Base-by-base conservation (phyloP, 2,888 invertebrate species). In the Furcula furcula region DNA sequence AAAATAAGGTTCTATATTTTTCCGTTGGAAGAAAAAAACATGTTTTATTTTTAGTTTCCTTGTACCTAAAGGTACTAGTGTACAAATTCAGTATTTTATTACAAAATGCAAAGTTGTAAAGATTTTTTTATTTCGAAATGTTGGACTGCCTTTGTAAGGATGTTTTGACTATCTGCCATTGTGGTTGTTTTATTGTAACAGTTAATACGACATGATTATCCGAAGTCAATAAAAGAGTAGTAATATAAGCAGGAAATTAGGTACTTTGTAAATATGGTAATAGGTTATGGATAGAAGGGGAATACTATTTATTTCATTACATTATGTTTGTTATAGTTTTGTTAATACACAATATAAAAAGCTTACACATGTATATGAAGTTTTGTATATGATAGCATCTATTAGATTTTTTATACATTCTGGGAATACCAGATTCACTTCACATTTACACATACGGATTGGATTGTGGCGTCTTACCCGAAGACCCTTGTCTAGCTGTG, bases 41-140 rank as follows among this genome's bases (percentile, higher is more conserved):
- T 33, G n/a, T 13, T 41, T 32, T 36, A 35, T 31, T 42, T 46
- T 54, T 40, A 38, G 33, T 56, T 51, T 43, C 40, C 52, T 50
- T 49, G 18, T 13, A n/a, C n/a, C n/a, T n/a, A 35, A 55, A 49
- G 58, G 52, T 41, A 49, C 33, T 36, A 45, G 46, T 60, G 56
- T 65, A 63, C 45, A 58, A 61, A 56, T 40, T 28, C 49, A 55
- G 46, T 58, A 60, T 55, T 53, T 49, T 52, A 35, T 38, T 46
- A 38, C 38, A 34, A 25, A 33, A 36, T 33, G 27, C 25, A 26
- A 26, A 29, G 29, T 39, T 48, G 40, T 49, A 46, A 43, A 35
- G 12, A 30, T 39, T 30, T 40, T 34, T 32, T 38, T 34, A 33
- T 34, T 59, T 48, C 20, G 30, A 27, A 39, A 39, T 45, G 34